Base-by-base conservation (phyloP, 2,113 vertebrate species). In the Periophthalmus modestus region DNA sequence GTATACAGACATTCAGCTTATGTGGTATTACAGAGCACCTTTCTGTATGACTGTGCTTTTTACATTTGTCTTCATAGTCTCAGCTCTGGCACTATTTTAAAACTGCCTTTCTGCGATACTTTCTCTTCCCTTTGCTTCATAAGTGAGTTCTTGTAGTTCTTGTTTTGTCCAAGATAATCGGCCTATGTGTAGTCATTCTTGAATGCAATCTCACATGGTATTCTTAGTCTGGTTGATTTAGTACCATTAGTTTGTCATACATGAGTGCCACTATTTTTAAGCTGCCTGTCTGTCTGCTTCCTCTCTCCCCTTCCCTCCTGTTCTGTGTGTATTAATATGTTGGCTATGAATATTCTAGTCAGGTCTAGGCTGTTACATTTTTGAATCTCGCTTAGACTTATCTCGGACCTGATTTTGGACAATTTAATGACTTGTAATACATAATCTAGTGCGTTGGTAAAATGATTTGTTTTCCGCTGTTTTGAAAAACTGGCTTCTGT, bases 301-400 rank as follows among this genome's bases (percentile, higher is more conserved):
- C 15, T 48, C 47, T 39, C 47, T 48, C 47, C 19, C 52, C 19
- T 19, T 55, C n/a, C 52, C 52, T 55, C 52, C 52, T 55, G 52
- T 55, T 52, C 48, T 55, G 52, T 55, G 52, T 55, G 52, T 55
- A 55, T 55, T 55, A 55, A 55, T 55, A 55, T 55, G 52, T n/a
- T 11, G 52, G 52, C 52, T 55, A 55, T 55, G 52, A 55, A 55
- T 55, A 55, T 55, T 15, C 21, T 13, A 15, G 21, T 59, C 57
- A 59, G 3, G 23, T 21, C 55, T 2, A 2, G 12, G 12, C 55
- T 5, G 9, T 3, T 23, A 21, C 28, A 24, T 24, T 23, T 59
- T 59, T 24, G 55, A 24, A 24, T 58, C 3, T 13, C 57, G 28
- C 21, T 28, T 1, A 55, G 19, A 55, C 52, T 12, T 14, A 52